Conservation (phyloP, 2,888 invertebrate genomes). For the Conops quadrifasciatus region DNA sequence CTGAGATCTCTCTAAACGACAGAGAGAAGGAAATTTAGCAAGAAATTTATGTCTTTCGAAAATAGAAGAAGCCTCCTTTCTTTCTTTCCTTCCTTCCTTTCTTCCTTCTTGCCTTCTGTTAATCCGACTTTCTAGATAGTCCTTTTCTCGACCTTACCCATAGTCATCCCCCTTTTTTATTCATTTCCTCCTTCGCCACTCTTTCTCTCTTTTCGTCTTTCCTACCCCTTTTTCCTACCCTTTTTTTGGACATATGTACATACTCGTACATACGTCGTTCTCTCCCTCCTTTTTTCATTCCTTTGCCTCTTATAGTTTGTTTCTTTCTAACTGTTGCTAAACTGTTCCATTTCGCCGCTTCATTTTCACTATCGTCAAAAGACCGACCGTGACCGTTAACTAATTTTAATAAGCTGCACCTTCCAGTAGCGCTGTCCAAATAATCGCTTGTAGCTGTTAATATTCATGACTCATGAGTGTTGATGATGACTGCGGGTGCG, state of each 20-base stretch:
- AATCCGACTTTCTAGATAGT: not conserved
- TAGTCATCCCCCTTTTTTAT: too few relatives aligned
- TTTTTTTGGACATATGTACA: too few relatives aligned
- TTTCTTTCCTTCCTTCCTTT: not conserved
- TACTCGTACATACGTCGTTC: too few relatives aligned
- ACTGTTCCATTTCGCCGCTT: too few relatives aligned
- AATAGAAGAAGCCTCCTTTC: not conserved
- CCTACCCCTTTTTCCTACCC: too few relatives aligned
- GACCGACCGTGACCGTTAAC: slow-evolving; percentile 11
- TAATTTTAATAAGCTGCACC: slow-evolving; percentile 26
- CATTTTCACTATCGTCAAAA: slow-evolving; percentile 2
- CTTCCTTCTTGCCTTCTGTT: not conserved
- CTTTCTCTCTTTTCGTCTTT: too few relatives aligned
- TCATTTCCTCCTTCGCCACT: too few relatives aligned
- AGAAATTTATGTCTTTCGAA: too few relatives aligned
- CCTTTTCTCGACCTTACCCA: too few relatives aligned
- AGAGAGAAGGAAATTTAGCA: too few relatives aligned
- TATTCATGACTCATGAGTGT: slow-evolving; percentile 1
- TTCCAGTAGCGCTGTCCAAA: slow-evolving; percentile 27
- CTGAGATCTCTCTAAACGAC: too few relatives aligned
- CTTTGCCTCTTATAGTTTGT: not conserved
- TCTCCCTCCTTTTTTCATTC: too few relatives aligned
- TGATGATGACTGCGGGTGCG: not conserved
- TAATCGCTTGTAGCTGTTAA: slow-evolving; percentile 26
- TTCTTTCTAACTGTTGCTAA: not conserved